phyloP scores from a whole-genome alignment of 2,888 invertebrate genomes.

The Panzeria rudis region DNA sequence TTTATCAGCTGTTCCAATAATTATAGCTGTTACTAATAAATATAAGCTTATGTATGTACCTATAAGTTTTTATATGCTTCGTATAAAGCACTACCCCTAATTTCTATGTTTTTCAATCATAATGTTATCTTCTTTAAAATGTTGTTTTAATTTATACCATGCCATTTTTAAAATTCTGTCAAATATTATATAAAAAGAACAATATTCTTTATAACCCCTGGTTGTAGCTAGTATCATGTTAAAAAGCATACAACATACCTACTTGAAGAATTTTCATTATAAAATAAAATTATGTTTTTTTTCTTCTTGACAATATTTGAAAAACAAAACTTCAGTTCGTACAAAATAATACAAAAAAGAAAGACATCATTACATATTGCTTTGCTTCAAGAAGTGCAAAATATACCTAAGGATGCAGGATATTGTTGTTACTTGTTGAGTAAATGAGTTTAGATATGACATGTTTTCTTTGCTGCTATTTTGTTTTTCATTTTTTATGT shows the following conservation, averaged over 20 bases:
- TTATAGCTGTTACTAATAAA: too few species aligned
- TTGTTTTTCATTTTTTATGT: slow-evolving; percentile 24
- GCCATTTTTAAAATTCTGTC: not conserved
- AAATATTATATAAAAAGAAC: not conserved
- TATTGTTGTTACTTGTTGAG: slow-evolving; percentile 67
- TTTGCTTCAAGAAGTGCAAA: slow-evolving; percentile 20
- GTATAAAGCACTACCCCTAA: too few species aligned
- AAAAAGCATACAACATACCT: slow-evolving; percentile 7
- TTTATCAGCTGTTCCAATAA: too few species aligned
- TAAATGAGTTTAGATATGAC: slow-evolving; percentile 68
- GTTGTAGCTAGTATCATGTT: slow-evolving; percentile 58
- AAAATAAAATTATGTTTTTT: slow-evolving; percentile 32
- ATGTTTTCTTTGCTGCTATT: slow-evolving; percentile 58
- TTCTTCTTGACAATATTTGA: slow-evolving; percentile 7
- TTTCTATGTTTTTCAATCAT: not conserved
- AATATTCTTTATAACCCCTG: slow-evolving; percentile 52
- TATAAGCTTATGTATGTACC: too few species aligned
- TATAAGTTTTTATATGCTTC: too few species aligned
- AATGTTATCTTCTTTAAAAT: slow-evolving; percentile 15
- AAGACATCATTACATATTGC: slow-evolving; percentile 42
- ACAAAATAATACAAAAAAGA: not conserved
- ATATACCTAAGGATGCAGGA: slow-evolving; percentile 58
- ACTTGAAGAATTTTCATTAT: slow-evolving; percentile 50
- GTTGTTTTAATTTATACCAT: slow-evolving; percentile 7
- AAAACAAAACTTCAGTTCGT: slow-evolving; percentile 25